Base-by-base conservation (phyloP, 2,888 invertebrate genomes). In the Oscheius sp. region DNA sequence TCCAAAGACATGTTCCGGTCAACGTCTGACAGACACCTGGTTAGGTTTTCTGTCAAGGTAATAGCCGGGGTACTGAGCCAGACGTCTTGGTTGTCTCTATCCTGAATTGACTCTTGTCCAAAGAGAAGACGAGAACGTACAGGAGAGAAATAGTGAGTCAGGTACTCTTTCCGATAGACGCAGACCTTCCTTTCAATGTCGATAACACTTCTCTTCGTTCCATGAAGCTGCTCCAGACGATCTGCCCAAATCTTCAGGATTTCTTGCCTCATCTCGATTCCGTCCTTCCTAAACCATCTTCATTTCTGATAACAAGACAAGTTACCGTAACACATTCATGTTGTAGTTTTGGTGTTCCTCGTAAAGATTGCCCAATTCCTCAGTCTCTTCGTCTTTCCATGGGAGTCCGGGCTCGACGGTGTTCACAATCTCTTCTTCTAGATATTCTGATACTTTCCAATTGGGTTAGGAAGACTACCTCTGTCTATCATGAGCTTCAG, bases 321-420 rank as follows among this genome's bases (percentile, higher is more conserved):
- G 11, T 4, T 60, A 60, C 60, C 60, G 60, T 37, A 60, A n/a
- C n/a, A 60, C 60, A 35, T 60, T 60, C 2, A 42, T n/a, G 35
- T 60, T 60, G 37, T 60, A 60, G 37, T 60, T 37, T 9, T 9
- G 2, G 9, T 7, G 2, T 7, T n/a, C 42, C 35, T 10, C 7
- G 21, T 60, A 60, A n/a, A 60, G 2, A 2, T 29, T 13, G 2
- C n/a, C 35, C 29, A 65, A 13, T 11, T 32, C 48, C 4, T 29
- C 51, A n/a, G 21, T 65, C n/a, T 51, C 50, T n/a, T 32, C 50
- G 33, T 2, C 51, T 5, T 65, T 10, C 50, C 33, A 50, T 51
- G 50, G 51, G 11, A 65, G 13, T 32, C 35, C 50, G 7, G 51
- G 29, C 51, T n/a, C 10, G 10, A 13, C 48, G 1, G 32, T 13